Evolutionary conservation across 2,113 vertebrate genomes (phyloP).

Genomic region (Atherinomorus stipes): DNA sequence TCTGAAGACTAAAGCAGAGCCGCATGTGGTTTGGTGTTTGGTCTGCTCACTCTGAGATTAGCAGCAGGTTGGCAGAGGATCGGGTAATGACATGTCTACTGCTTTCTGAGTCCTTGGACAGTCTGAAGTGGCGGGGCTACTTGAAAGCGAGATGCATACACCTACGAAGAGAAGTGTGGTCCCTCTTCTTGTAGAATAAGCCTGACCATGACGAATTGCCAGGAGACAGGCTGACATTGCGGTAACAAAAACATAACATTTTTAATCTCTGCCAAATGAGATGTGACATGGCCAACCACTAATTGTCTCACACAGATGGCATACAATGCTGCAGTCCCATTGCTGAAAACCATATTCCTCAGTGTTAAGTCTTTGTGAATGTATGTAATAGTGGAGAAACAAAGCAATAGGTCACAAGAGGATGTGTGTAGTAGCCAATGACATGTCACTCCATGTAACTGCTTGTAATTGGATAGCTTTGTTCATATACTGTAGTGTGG

Average conservation of each 20-base stretch:
- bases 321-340: slow-evolving; percentile 40
- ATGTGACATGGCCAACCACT: slow-evolving; percentile 60
- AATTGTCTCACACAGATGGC: slow-evolving; percentile 48
- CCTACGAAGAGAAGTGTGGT: slow-evolving; percentile 23
- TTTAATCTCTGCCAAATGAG: slow-evolving; percentile 55
- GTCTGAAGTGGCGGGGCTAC: slow-evolving; percentile 66
- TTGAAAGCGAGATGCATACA: slow-evolving; percentile 48
- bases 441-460: slow-evolving; percentile 8
- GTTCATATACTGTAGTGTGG: not conserved
- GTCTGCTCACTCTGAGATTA: slow-evolving; percentile 76
- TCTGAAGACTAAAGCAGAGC: slow-evolving; percentile 73
- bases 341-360: slow-evolving; percentile 38
- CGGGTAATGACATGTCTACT: slow-evolving; percentile 79
- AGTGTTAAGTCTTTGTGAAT: slow-evolving; percentile 18
- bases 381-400: slow-evolving; percentile 12
- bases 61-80: slow-evolving; percentile 75
- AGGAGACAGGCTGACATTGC: slow-evolving; percentile 43
- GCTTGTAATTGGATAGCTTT: not conserved
- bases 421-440: slow-evolving; percentile 3
- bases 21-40: slow-evolving; percentile 77
- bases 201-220: slow-evolving; percentile 45
- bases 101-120: slow-evolving; percentile 73
- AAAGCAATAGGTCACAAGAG: not conserved
- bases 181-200: slow-evolving; percentile 27
- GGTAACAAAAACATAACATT: slow-evolving; percentile 50